Evolutionary conservation across 2,113 vertebrate species (phyloP).

Genomic region (Meleagris gallopavo): DNA sequence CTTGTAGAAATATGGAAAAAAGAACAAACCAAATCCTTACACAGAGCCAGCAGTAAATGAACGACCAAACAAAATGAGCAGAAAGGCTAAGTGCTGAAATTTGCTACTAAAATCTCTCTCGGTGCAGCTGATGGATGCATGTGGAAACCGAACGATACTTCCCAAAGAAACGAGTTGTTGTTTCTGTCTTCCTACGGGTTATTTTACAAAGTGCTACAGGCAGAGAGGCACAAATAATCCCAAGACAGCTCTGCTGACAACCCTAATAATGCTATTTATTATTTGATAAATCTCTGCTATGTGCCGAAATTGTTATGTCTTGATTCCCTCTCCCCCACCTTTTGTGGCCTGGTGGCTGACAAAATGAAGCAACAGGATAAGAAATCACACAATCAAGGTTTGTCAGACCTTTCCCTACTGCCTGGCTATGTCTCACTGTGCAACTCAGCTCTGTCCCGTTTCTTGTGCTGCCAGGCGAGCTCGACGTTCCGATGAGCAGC

Average conservation of each 20-base stretch:
- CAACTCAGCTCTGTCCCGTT: neutral
- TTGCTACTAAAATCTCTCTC: neutral
- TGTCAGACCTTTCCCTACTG: neutral
- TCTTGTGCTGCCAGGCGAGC: conserved; percentile 20
- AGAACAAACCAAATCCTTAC: neutral
- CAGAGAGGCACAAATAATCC: conserved; percentile 38
- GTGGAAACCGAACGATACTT: neutral
- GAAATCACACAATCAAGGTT: conserved; percentile 30
- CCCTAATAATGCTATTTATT: conserved; percentile 56
- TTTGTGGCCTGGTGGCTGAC: neutral
- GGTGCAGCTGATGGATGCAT: neutral
- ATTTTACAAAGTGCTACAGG: conserved; percentile 28
- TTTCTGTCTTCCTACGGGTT: neutral
- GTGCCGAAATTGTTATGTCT: neutral
- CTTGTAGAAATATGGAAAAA: neutral
- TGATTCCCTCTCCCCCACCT: neutral
- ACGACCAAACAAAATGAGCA: neutral
- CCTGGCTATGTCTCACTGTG: fast-evolving
- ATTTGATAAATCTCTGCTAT: conserved; percentile 37
- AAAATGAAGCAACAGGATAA: conserved; percentile 34
- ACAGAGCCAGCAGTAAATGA: neutral
- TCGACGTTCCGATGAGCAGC: neutral
- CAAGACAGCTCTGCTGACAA: conserved; percentile 25
- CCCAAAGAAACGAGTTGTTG: neutral
- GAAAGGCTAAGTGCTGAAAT: neutral